phyloP scores from a whole-genome alignment of 2,797 vertebrate species.

The Thripadectes ignobilis region DNA sequence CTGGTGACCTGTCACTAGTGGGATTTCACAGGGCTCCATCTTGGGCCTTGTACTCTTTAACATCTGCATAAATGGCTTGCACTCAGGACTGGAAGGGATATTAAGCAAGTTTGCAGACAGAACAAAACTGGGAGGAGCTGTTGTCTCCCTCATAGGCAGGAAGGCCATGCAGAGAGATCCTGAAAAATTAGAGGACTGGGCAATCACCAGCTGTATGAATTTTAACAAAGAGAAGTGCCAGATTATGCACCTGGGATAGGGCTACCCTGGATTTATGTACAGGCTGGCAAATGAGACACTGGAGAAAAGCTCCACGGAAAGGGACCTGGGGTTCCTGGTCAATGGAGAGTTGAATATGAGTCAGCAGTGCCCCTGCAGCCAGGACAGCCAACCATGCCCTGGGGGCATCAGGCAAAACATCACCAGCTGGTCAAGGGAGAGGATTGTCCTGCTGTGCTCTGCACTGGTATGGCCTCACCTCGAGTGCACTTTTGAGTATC shows the following conservation, averaged over 20 bases:
- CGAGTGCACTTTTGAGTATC: fast-evolving
- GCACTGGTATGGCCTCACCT: fast-evolving
- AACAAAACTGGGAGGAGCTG: neutral
- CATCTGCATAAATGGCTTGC: neutral
- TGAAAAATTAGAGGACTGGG: neutral
- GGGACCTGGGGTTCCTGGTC: fast-evolving
- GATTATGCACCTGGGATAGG: neutral
- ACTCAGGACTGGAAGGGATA: fast-evolving
- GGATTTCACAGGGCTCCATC: neutral
- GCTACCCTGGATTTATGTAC: neutral
- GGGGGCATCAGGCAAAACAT: neutral
- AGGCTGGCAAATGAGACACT: neutral
- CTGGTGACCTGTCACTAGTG: fast-evolving
- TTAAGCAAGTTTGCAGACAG: neutral
- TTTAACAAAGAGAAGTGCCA: neutral
- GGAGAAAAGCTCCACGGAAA: neutral
- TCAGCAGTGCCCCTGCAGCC: neutral
- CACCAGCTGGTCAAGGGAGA: neutral
- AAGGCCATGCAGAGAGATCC: neutral
- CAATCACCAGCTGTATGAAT: neutral
- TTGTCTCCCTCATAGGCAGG: neutral
- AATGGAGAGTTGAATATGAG: fast-evolving
- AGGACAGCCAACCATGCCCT: neutral
- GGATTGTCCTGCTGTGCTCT: neutral
- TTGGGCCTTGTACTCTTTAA: neutral